These are phyloP conservation scores for Drosophila monieri DNA, from an alignment of 2,888 invertebrate species.

Conservation along the genomic window DNA sequence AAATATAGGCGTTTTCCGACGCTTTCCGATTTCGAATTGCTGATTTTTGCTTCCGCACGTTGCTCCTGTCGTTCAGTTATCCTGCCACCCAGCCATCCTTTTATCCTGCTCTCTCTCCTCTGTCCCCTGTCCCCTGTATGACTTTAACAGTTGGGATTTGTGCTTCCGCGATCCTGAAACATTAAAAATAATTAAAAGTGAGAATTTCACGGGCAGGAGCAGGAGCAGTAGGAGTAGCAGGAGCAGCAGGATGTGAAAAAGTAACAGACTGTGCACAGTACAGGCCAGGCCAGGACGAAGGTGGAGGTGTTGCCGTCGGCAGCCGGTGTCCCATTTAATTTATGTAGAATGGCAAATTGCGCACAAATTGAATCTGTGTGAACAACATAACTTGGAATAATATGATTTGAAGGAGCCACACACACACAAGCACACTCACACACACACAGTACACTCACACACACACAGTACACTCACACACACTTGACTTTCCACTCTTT, in stretches of 20 bases:
- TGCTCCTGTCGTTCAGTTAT: slow-evolving; percentile 8
- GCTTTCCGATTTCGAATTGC: slow-evolving; percentile 21
- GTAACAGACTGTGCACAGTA: background rate
- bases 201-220: slow-evolving; percentile 36
- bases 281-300: background rate
- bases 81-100: slow-evolving; percentile 1
- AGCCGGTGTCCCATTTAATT: slow-evolving; percentile 47
- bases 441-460: background rate
- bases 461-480: too few relatives aligned
- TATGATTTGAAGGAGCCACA: slow-evolving; percentile 2
- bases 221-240: background rate
- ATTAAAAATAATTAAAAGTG: slow-evolving; percentile 52
- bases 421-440: slow-evolving; percentile 3
- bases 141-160: slow-evolving; percentile 1
- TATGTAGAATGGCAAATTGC: slow-evolving; percentile 39
- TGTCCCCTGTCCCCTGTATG: background rate
- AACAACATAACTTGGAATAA: slow-evolving; percentile 20
- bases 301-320: background rate
- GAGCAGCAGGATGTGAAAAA: background rate
- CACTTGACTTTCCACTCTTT: background rate
- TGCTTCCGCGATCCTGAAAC: slow-evolving; percentile 16
- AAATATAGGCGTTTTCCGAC: slow-evolving; percentile 3
- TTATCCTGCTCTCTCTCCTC: background rate
- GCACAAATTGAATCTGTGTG: slow-evolving; percentile 51
- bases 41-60: slow-evolving; percentile 17